phyloP scores from a whole-genome alignment of 2,113 vertebrate genomes.

The Chaenogobius annularis region DNA sequence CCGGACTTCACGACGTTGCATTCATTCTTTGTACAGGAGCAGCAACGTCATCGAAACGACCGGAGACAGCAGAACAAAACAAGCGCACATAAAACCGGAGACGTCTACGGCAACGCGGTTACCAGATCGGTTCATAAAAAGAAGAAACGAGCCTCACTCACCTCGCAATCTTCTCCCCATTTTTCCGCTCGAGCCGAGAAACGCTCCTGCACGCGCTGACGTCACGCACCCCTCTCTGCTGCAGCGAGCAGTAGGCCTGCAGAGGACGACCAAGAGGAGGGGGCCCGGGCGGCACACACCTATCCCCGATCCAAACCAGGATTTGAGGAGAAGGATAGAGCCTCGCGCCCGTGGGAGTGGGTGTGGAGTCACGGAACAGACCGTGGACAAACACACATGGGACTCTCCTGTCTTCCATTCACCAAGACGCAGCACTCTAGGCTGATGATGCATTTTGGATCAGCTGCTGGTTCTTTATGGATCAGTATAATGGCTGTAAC shows the following conservation, averaged over 20 bases:
- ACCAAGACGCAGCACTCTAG: neutral
- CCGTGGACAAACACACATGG: neutral
- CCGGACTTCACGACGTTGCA: constrained; percentile 42
- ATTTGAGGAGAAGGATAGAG: constrained; percentile 5
- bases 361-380: constrained; percentile 4
- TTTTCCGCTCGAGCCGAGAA: constrained; percentile 66
- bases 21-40: constrained; percentile 35
- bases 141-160: constrained; percentile 71
- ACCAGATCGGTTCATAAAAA: constrained; percentile 18
- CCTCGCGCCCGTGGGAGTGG: constrained; percentile 1
- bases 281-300: neutral
- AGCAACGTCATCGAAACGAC: constrained; percentile 38
- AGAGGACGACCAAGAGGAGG: constrained; percentile 56
- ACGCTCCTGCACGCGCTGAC: constrained; percentile 74
- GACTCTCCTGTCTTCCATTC: neutral
- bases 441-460: neutral
- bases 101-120: constrained; percentile 2
- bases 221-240: constrained; percentile 79
- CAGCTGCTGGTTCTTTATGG: neutral
- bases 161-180: constrained; percentile 74
- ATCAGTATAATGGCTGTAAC: no score
- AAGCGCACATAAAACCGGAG: neutral
- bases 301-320: constrained; percentile 3
- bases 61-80: neutral
- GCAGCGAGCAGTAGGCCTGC: constrained; percentile 72